Conservation (phyloP, 2,113 vertebrate genomes). For the Phylloscopus trochiloides region DNA sequence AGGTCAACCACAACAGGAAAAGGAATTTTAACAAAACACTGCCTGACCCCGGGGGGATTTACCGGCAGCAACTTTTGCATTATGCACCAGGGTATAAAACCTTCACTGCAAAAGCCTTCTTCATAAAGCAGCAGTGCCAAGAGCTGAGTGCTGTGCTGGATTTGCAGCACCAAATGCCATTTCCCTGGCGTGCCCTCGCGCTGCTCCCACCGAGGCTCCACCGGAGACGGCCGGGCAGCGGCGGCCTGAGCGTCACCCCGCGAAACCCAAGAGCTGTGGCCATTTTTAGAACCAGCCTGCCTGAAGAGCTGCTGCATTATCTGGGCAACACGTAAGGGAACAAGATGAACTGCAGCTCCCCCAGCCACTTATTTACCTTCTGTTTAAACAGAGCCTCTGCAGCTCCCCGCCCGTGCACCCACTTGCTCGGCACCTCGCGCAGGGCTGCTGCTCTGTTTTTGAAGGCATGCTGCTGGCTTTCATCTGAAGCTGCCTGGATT, state of each 20-base stretch:
- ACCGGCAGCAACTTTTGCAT: background rate
- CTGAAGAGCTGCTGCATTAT: constrained; percentile 23
- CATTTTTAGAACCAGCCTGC: constrained; percentile 47
- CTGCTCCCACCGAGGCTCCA: background rate
- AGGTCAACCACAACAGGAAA: background rate
- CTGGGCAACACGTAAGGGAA: constrained; percentile 36
- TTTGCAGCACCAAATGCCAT: background rate
- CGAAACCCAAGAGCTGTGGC: constrained; percentile 46
- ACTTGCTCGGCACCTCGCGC: background rate
- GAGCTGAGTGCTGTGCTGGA: background rate
- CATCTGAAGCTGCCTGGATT: constrained; percentile 8
- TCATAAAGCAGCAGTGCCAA: background rate
- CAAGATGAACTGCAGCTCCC: constrained; percentile 45
- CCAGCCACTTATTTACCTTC: constrained; percentile 42
- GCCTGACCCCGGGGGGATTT: background rate
- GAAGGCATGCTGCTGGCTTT: constrained; percentile 58
- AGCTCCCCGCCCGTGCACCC: background rate
- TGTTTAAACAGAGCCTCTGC: constrained; percentile 4
- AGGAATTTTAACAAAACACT: background rate
- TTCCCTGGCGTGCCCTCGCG: rapidly evolving
- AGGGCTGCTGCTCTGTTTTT: constrained; percentile 62
- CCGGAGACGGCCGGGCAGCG: background rate
- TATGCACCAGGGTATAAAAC: background rate
- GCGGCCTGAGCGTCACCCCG: background rate
- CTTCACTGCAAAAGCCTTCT: background rate